Conservation (phyloP, 1,140 invertebrate species). For the Eubasilissa regina region DNA sequence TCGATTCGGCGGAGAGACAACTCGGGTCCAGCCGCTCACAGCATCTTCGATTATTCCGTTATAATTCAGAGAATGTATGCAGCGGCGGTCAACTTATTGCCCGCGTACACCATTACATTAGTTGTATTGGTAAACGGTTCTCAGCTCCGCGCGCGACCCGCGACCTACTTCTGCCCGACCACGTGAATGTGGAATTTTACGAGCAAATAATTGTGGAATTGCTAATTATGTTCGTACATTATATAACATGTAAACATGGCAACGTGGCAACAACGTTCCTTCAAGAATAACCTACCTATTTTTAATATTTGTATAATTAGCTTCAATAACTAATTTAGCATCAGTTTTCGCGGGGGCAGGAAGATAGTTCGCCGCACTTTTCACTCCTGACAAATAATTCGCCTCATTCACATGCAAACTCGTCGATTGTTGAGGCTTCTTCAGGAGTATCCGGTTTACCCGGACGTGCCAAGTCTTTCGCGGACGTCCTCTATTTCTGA, state of each 20-base stretch:
- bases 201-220: slow-evolving; percentile 22
- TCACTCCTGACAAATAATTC: no score
- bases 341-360: no score
- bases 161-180: not conserved
- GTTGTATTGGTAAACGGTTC: not conserved
- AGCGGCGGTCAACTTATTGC: slow-evolving; percentile 4
- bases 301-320: no score
- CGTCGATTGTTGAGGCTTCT: no score
- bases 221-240: not conserved
- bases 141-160: no score
- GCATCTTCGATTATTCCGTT: slow-evolving; percentile 46
- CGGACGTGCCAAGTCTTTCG: no score
- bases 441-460: no score
- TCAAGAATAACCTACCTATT: no score
- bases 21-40: slow-evolving; percentile 27
- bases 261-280: not conserved
- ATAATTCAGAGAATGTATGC: slow-evolving; percentile 41
- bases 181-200: not conserved
- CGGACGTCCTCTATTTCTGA: no score
- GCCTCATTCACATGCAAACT: no score
- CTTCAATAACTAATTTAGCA: no score
- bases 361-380: no score
- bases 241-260: not conserved
- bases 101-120: not conserved
- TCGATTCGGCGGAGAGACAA: slow-evolving; percentile 6